Evolutionary conservation across 2,888 invertebrate species (phyloP).

Genomic region (Drosophila demipolita): DNA sequence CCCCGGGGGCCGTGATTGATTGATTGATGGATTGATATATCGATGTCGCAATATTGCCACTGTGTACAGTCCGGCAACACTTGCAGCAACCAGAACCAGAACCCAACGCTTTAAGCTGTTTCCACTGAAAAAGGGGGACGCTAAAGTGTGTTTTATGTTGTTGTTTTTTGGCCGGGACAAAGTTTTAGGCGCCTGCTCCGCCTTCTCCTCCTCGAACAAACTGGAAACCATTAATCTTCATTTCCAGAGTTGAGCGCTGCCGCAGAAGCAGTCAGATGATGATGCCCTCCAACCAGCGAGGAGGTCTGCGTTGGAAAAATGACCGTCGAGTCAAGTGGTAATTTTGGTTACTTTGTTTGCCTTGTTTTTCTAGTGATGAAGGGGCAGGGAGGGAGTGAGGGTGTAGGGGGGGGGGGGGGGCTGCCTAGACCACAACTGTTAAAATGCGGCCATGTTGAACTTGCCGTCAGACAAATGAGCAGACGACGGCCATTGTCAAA

Average conservation of each 20-base stretch:
- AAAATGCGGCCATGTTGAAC: constrained; percentile 76
- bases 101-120: constrained; percentile 47
- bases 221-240: constrained; percentile 82
- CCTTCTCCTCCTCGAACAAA: constrained; percentile 33
- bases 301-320: constrained; percentile 52
- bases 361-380: constrained; percentile 17
- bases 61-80: not conserved
- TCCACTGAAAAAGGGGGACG: constrained; percentile 43
- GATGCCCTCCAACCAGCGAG: constrained; percentile 25
- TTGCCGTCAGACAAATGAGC: constrained; percentile 74
- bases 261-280: constrained; percentile 20
- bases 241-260: constrained; percentile 57
- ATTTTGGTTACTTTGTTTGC: constrained; percentile 77
- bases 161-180: constrained; percentile 46
- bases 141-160: constrained; percentile 75
- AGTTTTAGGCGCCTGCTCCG: constrained; percentile 57
- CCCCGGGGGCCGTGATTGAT: constrained; percentile 36
- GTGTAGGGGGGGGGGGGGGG: not conserved
- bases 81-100: not conserved
- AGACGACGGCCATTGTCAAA: constrained; percentile 69
- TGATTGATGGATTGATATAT: constrained; percentile 72
- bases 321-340: constrained; percentile 75
- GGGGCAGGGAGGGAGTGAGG: not conserved
- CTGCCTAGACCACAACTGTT: constrained; percentile 59
- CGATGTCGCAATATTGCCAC: constrained; percentile 71